phyloP scores from a whole-genome alignment of 2,888 invertebrate species.

The Pardosa pseudoannulata region DNA sequence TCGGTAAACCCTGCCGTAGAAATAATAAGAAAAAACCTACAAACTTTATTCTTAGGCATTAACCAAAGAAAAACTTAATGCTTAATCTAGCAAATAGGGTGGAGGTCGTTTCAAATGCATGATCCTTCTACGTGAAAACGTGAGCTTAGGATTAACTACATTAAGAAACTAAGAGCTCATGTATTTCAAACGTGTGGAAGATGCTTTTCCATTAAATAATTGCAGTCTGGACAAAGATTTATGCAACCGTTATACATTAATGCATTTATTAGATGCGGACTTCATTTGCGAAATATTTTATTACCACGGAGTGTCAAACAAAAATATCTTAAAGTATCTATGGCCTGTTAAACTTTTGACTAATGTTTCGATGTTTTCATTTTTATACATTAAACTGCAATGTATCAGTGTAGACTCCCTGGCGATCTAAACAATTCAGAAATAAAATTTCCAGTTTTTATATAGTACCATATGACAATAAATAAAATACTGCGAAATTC shows the following conservation, averaged over 20 bases:
- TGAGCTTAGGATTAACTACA: constrained; percentile 26
- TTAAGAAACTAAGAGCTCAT: constrained; percentile 25
- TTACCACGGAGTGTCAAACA: no score
- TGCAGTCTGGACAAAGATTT: not conserved
- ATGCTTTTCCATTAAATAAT: constrained; percentile 40
- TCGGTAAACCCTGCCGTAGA: constrained; percentile 37
- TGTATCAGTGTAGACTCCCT: no score
- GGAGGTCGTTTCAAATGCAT: constrained; percentile 39
- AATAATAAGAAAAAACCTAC: constrained; percentile 37
- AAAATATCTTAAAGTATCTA: no score
- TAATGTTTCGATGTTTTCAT: no score
- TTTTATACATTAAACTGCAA: no score
- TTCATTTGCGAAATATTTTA: no score
- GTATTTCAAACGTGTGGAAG: constrained; percentile 18
- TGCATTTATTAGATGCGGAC: no score
- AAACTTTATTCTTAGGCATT: not conserved
- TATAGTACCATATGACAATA: not conserved
- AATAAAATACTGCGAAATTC: not conserved
- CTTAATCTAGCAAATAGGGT: constrained; percentile 66
- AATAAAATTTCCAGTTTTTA: no score
- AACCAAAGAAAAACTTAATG: constrained; percentile 46
- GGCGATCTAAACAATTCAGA: no score
- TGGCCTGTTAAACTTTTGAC: no score
- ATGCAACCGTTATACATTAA: no score
- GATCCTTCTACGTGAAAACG: constrained; percentile 43